These are phyloP conservation scores for Solenopsis invicta DNA, from an alignment of 1,140 invertebrate species.

Conservation along the genomic window DNA sequence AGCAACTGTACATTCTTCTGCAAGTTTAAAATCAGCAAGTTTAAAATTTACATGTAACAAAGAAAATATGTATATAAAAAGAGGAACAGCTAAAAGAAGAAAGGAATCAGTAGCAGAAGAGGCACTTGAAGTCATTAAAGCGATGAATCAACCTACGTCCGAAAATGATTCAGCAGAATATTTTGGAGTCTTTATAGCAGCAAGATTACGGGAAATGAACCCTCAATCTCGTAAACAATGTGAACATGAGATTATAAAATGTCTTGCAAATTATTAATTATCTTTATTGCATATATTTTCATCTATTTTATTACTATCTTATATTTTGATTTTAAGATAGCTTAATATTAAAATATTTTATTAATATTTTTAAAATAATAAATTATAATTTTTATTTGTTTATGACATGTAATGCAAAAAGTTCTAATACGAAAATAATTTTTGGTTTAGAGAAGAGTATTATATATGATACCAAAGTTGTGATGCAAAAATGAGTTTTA, in stretches of 20 bases:
- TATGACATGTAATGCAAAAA: no score
- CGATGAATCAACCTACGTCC: not conserved
- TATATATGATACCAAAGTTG: no score
- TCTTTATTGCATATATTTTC: not conserved
- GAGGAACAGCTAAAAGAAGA: not conserved
- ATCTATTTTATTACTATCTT: no score
- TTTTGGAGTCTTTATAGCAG: not conserved
- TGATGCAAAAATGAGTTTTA: no score
- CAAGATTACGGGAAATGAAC: not conserved
- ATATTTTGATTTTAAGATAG: no score
- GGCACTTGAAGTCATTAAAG: not conserved
- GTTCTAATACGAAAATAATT: no score
- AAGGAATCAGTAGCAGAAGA: not conserved
- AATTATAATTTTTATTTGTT: no score
- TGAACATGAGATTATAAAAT: not conserved
- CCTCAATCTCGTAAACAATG: not conserved
- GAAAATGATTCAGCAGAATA: conserved; percentile 3
- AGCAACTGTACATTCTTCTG: not conserved
- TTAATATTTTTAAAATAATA: no score
- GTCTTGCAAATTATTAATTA: not conserved
- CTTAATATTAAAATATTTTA: no score
- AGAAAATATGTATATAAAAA: not conserved
- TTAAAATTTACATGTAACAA: not conserved
- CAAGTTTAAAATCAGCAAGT: not conserved
- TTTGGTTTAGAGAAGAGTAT: no score